Conservation (phyloP, 2,797 vertebrate species). For the Myotis pilosus region DNA sequence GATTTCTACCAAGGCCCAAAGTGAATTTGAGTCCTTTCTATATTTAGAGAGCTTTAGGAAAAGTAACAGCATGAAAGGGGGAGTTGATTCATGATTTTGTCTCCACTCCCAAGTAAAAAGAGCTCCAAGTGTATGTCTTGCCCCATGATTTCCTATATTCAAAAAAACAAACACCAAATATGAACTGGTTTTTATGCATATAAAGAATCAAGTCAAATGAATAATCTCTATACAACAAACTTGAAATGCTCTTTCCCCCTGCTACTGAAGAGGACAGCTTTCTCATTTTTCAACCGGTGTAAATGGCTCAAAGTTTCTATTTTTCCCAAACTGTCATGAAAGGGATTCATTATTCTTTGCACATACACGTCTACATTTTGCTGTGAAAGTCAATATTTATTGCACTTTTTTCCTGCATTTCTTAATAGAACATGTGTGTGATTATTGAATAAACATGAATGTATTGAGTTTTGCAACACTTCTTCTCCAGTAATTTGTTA, state of each 20-base stretch:
- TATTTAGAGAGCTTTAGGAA: neutral
- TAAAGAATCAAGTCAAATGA: constrained; percentile 44
- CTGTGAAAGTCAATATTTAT: constrained; percentile 80
- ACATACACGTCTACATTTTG: constrained; percentile 70
- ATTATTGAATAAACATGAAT: constrained; percentile 81
- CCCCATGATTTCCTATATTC: neutral
- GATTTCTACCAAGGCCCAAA: neutral
- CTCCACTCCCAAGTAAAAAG: neutral
- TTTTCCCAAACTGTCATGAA: constrained; percentile 70
- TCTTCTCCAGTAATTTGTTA: constrained; percentile 73
- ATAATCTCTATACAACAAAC: constrained; percentile 16
- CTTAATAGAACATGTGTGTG: constrained; percentile 80
- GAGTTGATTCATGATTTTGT: neutral
- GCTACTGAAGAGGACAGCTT: constrained; percentile 45
- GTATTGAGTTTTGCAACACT: constrained; percentile 75
- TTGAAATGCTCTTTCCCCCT: neutral
- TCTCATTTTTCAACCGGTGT: constrained; percentile 68
- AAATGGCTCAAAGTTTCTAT: constrained; percentile 62
- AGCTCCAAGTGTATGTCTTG: neutral
- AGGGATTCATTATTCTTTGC: constrained; percentile 73
- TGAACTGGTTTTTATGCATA: neutral
- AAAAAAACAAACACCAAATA: neutral
- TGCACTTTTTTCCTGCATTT: constrained; percentile 76
- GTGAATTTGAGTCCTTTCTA: neutral
- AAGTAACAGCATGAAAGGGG: neutral